Conservation (phyloP, 2,113 vertebrate species). For the Petaurus breviceps region DNA sequence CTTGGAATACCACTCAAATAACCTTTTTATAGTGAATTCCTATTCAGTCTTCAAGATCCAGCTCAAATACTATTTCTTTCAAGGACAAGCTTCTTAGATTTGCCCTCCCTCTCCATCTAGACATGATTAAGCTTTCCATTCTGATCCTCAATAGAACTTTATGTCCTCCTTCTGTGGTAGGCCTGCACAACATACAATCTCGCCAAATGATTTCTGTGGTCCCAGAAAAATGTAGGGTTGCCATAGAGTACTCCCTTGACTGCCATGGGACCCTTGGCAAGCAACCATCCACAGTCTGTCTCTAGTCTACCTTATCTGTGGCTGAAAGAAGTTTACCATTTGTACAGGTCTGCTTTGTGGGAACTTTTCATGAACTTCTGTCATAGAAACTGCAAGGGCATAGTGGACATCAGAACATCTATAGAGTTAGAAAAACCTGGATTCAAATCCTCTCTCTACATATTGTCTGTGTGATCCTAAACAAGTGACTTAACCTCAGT, state of each 20-base stretch:
- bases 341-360: background rate
- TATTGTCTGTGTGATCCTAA: background rate
- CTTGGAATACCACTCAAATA: background rate
- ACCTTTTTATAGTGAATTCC: background rate
- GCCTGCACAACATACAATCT: too few relatives aligned
- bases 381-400: background rate
- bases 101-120: background rate
- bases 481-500: background rate
- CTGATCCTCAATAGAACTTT: background rate
- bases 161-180: background rate
- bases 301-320: too few relatives aligned
- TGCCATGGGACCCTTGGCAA: too few relatives aligned
- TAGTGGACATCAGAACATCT: background rate
- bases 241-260: too few relatives aligned
- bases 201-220: too few relatives aligned
- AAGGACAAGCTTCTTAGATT: background rate
- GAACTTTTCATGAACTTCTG: background rate
- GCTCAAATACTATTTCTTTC: background rate
- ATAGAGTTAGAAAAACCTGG: background rate
- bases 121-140: background rate
- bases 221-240: too few relatives aligned
- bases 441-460: background rate
- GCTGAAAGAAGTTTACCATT: too few relatives aligned
- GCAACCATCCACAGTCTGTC: too few relatives aligned
- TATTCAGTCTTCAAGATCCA: background rate